Base-by-base conservation (phyloP, 2,888 invertebrate genomes). In the Ephialtes manifestator region DNA sequence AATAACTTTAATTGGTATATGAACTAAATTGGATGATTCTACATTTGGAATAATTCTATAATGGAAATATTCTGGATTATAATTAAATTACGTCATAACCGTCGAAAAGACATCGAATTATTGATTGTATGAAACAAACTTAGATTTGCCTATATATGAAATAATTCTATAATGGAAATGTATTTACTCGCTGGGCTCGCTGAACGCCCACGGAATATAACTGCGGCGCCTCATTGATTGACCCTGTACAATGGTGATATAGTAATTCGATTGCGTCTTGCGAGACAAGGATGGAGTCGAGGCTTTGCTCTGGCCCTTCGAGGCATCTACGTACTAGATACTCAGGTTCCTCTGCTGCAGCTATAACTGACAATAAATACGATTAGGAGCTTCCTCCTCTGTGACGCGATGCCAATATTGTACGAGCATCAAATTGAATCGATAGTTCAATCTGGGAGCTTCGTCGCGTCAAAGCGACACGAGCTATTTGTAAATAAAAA, bases 291-390 rank as follows among this genome's bases (percentile, higher is more conserved):
- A n/a, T 39, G 18, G 39, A n/a, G 63, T 18, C 63, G 35, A 43
- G 39, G 18, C 65, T 39, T 65, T 65, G 20, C 65, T 18, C 35
- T 39, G 65, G 65, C 39, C 39, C 65, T 39, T 65, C 8, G 65
- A 10, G 43, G 58, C 28, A 28, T 28, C 58, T 15, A 28, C 28
- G 58, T 58, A 11, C 58, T 28, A 24, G 28, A 11, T 28, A 58
- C 24, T 58, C 28, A 4, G 4, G 24, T 13, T n/a, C 28, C 58
- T 28, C 58, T 28, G 4, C 15, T 15, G 28, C 7, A 11, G 28
- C 58, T 53, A 55, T 55, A 55, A 55, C 53, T 24, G 53, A 65
- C 24, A 63, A 63, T 80, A 74, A 80, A 80, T 80, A 80, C 72
- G 70, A 80, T 80, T 65, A 74, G 65, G 55, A 20, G 46, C 46